Percentiles rank a stretch among this genome's conserved stretches.
Conservation (phyloP, 2,797 vertebrate species). For the Smutsia temminckii region DNA sequence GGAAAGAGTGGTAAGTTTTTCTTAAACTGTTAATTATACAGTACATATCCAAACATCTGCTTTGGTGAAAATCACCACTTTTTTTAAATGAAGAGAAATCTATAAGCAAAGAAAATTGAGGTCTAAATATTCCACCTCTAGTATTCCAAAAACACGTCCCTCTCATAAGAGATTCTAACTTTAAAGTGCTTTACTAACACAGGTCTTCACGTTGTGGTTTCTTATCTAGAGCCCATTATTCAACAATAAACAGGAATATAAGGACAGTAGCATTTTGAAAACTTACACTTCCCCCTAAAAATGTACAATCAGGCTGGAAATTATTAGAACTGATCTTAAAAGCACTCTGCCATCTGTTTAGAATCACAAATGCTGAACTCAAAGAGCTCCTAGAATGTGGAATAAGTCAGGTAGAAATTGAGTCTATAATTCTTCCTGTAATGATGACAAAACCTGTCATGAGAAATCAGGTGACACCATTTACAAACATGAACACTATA, state of each 20-base stretch:
- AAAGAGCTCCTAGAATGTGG: neutral
- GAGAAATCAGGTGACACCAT: neutral
- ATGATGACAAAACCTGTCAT: neutral
- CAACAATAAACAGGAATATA: neutral
- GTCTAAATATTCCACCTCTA: neutral
- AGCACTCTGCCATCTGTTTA: neutral
- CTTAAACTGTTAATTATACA: neutral
- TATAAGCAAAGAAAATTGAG: neutral
- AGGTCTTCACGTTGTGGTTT: neutral
- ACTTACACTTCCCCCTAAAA: neutral
- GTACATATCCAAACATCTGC: neutral
- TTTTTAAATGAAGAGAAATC: neutral
- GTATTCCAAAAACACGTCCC: neutral
- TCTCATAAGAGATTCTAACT: neutral
- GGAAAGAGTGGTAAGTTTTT: neutral
- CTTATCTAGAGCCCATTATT: conserved; percentile 27
- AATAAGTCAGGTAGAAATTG: neutral
- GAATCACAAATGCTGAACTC: neutral
- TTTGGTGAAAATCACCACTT: neutral
- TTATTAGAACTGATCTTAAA: neutral
- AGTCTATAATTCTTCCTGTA: neutral
- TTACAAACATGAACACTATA: neutral
- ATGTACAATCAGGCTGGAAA: neutral
- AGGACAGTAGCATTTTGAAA: neutral
- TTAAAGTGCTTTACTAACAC: neutral